These are phyloP conservation scores for Cylindroiulus punctatus DNA, from an alignment of 2,888 invertebrate genomes.

Conservation along the genomic window DNA sequence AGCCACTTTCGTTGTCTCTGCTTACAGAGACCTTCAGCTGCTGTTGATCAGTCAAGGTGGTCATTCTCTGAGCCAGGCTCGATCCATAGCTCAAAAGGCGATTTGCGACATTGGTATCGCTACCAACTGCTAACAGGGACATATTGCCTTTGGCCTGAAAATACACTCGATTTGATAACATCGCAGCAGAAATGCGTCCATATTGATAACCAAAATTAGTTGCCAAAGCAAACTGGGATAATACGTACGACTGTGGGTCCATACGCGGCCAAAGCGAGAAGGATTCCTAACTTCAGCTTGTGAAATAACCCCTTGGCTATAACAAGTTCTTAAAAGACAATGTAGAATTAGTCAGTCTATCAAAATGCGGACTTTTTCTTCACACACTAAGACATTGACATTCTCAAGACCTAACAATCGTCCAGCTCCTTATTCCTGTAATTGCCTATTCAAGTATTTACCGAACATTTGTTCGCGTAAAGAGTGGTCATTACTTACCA, in stretches of 20 bases:
- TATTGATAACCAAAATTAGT: slow-evolving; percentile 13
- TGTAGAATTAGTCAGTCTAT: background rate
- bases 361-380: too few relatives aligned
- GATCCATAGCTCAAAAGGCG: slow-evolving; percentile 32
- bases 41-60: background rate
- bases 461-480: too few relatives aligned
- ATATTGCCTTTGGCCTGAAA: slow-evolving; percentile 47
- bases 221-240: background rate
- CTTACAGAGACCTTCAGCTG: slow-evolving; percentile 46
- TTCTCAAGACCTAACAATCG: too few relatives aligned
- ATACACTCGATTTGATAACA: too few relatives aligned
- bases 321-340: background rate
- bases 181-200: background rate
- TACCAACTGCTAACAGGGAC: slow-evolving; percentile 52
- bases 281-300: slow-evolving; percentile 53
- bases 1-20: background rate
- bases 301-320: slow-evolving; percentile 38
- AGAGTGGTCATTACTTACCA: too few relatives aligned
- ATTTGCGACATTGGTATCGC: slow-evolving; percentile 19
- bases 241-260: background rate
- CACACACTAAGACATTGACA: too few relatives aligned
- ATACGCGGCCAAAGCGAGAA: slow-evolving; percentile 29
- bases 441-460: too few relatives aligned
- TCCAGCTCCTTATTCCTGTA: too few relatives aligned
- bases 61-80: slow-evolving; percentile 30